Evolutionary conservation across 1,140 invertebrate genomes (phyloP), one percentile per base, ranked within the genome.

Genomic region (Drosophila chauvacae): DNA sequence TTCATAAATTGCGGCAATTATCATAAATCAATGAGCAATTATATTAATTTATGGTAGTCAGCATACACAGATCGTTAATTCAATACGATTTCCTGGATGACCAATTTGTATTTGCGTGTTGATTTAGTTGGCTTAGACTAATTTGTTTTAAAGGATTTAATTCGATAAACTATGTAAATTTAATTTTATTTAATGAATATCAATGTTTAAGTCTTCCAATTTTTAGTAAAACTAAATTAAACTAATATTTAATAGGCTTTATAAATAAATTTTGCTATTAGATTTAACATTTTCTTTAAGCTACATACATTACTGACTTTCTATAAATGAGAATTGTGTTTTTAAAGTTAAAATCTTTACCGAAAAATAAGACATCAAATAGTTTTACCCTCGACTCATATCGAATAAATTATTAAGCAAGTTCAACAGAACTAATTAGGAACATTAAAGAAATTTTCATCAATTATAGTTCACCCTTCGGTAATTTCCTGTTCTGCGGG

Each of bases 21-120:
- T 51, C 37, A 26, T 51, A 59, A 72, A 72, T 72, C 69, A 60
- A 50, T 60, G 69, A 50, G 37, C 66, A 60, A 50, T 71, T 72
- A 71, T 60, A 59, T 59, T 23, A 50, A 44, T 71, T 35, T 28
- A 5, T 20, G 20, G 20, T n/a, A n/a, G 30, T 39, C 14, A n/a
- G 9, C 48, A 53, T 18, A 20, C n/a, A n/a, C 16, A 45, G 20
- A 13, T 4, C 16, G 35, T 39, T 26, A 39, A 57, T 39, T 33
- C 6, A 10, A 26, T 20, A 26, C 35, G n/a, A 20, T 65, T 69
- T 33, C 7, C 42, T 11, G 18, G 41, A 39, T 42, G 33, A 30
- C 7, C 23, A 55, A 23, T 37, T 33, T 28, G 4, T 7, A 48
- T 66, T 28, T 44, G 45, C 33, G 18, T 11, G 3, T 33, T 30